Percentiles rank a stretch among this genome's conserved stretches.
Conservation (phyloP, 2,797 vertebrate genomes). For the Peromyscus nudipes region DNA sequence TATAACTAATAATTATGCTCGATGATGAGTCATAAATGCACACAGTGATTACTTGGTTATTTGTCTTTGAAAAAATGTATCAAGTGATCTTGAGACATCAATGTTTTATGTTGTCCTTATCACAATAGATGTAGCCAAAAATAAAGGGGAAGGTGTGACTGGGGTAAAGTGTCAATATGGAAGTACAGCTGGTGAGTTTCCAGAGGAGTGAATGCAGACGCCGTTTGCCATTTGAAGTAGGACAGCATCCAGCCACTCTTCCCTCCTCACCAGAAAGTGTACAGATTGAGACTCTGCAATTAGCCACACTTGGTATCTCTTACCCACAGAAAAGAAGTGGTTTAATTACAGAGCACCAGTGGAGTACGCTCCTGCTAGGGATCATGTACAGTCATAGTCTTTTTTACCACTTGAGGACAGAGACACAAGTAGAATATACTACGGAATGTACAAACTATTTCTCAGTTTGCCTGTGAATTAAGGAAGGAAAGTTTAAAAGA, state of each 20-base stretch:
- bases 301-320: constrained; percentile 60
- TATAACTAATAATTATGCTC: not conserved
- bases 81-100: constrained; percentile 62
- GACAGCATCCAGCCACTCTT: constrained; percentile 75
- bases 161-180: constrained; percentile 80
- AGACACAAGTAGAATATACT: constrained; percentile 47
- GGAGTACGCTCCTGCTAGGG: not conserved
- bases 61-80: constrained; percentile 61
- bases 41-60: constrained; percentile 61
- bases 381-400: constrained; percentile 30
- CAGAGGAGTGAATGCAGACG: constrained; percentile 73
- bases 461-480: constrained; percentile 8
- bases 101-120: constrained; percentile 74
- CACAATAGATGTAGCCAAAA: constrained; percentile 82
- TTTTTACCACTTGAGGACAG: not conserved
- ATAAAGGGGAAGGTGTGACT: constrained; percentile 75
- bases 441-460: constrained; percentile 3
- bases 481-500: constrained; percentile 30
- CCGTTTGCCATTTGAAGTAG: constrained; percentile 77
- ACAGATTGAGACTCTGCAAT: constrained; percentile 60
- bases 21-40: not conserved
- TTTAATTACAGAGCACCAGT: constrained; percentile 60
- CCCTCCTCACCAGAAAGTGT: constrained; percentile 65
- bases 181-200: constrained; percentile 80
- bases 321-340: constrained; percentile 30